Conservation (phyloP, 1,140 invertebrate species). For the Heterodera schachtii region DNA sequence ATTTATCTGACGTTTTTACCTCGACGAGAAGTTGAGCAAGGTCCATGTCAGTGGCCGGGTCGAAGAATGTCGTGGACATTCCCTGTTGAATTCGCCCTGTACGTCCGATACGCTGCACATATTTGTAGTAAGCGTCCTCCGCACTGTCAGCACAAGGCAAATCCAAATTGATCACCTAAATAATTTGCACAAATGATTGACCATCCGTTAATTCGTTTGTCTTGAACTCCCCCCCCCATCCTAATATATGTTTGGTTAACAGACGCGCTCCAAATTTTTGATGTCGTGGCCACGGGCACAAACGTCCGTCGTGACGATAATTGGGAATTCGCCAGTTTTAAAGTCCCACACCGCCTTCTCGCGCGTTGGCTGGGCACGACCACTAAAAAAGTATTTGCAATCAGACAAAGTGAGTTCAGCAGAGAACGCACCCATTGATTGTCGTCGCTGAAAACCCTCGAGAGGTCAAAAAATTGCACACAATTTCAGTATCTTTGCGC, state of each 20-base stretch:
- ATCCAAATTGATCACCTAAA: conserved; percentile 83
- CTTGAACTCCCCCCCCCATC: no score
- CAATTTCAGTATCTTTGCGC: conserved; percentile 84
- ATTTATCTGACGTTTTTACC: background rate
- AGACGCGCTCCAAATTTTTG: conserved; percentile 80
- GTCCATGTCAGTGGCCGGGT: conserved; percentile 38
- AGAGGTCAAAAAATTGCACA: conserved; percentile 75
- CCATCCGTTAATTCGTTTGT: no score
- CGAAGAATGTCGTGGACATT: conserved; percentile 51
- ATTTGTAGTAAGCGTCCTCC: conserved; percentile 84
- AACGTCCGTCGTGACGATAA: conserved; percentile 89
- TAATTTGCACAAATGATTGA: no score
- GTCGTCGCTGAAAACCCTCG: conserved; percentile 34
- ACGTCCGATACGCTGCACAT: conserved; percentile 87
- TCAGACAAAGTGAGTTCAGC: no score
- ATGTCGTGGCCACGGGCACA: conserved; percentile 89
- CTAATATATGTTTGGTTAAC: background rate
- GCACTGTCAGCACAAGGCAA: conserved; percentile 87
- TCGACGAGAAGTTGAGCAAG: conserved; percentile 31
- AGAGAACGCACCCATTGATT: conserved; percentile 29
- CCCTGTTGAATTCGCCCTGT: conserved; percentile 72
- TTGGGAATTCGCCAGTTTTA: conserved; percentile 70
- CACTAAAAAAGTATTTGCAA: conserved; percentile 66
- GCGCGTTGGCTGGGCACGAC: conserved; percentile 82
- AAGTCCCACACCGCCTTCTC: conserved; percentile 85